Evolutionary conservation across 1,140 invertebrate genomes (phyloP), one percentile per base, ranked within the genome.

Genomic region (Asobara japonica): DNA sequence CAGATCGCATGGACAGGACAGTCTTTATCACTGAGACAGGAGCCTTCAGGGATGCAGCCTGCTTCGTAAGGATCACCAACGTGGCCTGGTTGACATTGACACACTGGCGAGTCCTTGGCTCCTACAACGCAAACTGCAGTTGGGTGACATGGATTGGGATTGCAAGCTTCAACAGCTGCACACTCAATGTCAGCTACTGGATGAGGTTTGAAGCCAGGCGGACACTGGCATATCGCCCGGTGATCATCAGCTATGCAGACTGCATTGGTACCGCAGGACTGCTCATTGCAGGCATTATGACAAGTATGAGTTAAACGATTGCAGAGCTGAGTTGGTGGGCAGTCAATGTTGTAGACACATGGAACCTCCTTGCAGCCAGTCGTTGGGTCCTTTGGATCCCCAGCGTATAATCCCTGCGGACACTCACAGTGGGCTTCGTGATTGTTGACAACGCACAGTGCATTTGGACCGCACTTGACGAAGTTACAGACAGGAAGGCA

Each of bases 371-470:
- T 89, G 79, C 95, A 96, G 20, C 94, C 94, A 73, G 90, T 89
- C 22, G 87, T 86, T 0, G 90, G 83, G 80, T 96, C 93, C 79
- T 93, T 92, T 0, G 95, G 94, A 88, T 97, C 92, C 0, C 95
- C 96, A 6, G 93, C 92, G 81, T 91, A 96, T 0, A 93, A 90
- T 13, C 95, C 95, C 4, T 92, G 91, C 6, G 95, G 95, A 82
- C 95, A 97, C 80, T 95, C 93, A 80, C 95, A 97, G 81, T 95
- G 93, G 0, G 94, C 93, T 3, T 92, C 92, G 81, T 97, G 95
- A 83, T 96, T 96, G 75, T 96, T 94, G 2, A 94, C 94, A 13
- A 96, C 89, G 78, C 95, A 96, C 11, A 96, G 87, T 18, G 95
- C 94, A 75, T 94, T 92, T 0, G 95, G 94, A 5, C 96, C 96